Evolutionary conservation across 23 tunicate genomes (phyloP), one percentile per base, ranked within the genome.

Genomic region (Corella eumyota): DNA sequence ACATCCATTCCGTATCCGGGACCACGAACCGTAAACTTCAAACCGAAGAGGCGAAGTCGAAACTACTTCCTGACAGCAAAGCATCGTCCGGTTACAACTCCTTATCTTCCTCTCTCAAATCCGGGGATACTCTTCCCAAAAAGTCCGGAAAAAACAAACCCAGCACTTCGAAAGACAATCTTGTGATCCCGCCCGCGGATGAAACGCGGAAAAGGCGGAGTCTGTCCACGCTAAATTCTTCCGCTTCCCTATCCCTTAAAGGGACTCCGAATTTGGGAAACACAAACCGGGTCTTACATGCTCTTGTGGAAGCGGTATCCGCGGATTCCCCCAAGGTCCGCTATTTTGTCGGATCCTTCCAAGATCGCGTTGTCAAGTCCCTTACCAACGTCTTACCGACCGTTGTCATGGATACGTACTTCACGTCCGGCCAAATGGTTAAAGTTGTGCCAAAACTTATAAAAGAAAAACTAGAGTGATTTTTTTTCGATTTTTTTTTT

Each of bases 221-320:
- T 4, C 11, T 26, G 25, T 25, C 50, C 9, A 28, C 60, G 1
- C 52, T 62, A 6, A 32, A 32, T 1, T 34, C 52, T 2, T 34
- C 45, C 25, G 68, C 81, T 1, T 56, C 72, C 25, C 45, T 72
- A 30, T 69, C 94, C 5, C 66, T 84, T 17, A 84, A 84, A 57
- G 60, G 72, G 32, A 47, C 81, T 30, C 65, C 69, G 17, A 51
- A 67, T 62, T 48, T 75, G 37, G 68, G 78, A 58, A 69, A 75
- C 62, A 88, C 67, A 25, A 88, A 88, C 47, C 66, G 96, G 9
- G 88, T 88, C 47, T 68, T 88, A 25, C 81, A 78, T 53, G 87
- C 96, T 53, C 76, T 88, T 4, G 72, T 78, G 61, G 96, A 88
- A 47, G 96, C 96, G 1, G 81, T 68, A 32, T 72, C 96, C 2